Base-by-base conservation (phyloP, 2,113 vertebrate genomes). In the Anoplopoma fimbria region DNA sequence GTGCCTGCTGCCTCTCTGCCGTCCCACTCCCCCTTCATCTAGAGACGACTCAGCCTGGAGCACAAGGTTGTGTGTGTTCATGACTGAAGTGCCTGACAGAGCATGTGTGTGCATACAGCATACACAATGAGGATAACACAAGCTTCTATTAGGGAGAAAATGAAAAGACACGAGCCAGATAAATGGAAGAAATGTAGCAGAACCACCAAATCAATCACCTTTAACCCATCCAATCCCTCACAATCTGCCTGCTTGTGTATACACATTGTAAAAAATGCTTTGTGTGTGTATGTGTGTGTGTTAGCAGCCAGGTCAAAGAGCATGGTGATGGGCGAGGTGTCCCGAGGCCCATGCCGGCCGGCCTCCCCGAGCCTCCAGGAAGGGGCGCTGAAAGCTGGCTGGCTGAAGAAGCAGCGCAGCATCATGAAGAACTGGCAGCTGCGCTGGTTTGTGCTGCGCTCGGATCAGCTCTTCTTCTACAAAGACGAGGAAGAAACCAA, bases 341-440 rank as follows among this genome's bases (percentile, higher is more conserved):
- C 94, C 2, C 90, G 95, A 71, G 85, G 94, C 83, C 61, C 92
- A 10, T 9, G 92, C 82, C 82, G 94, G 87, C 92, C 94, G 0
- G 91, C 91, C 19, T 96, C 95, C 23, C 95, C 96, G 19, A 90
- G 90, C 47, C 94, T 93, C 69, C 96, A 95, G 64, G 97, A 97
- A 51, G 95, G 95, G 1, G 94, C 96, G n/a, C 85, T 98, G 57
- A 99, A 98, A 88, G 94, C 96, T 0, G 98, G 97, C 86, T 99
- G 98, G 97, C 94, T 99, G 31, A 98, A 96, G 94, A 98, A 98
- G 84, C 97, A 98, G 84, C 95, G 97, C 40, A 96, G 96, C 86
- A 97, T 99, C 93, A 97, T 98, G 97, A 98, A 97, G 92, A 98
- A 97, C 85, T 99, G 98, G 97, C 97, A 99, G 90, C 96, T 96